Conservation (phyloP, 2,888 invertebrate species). For the Drosophila yooni region DNA sequence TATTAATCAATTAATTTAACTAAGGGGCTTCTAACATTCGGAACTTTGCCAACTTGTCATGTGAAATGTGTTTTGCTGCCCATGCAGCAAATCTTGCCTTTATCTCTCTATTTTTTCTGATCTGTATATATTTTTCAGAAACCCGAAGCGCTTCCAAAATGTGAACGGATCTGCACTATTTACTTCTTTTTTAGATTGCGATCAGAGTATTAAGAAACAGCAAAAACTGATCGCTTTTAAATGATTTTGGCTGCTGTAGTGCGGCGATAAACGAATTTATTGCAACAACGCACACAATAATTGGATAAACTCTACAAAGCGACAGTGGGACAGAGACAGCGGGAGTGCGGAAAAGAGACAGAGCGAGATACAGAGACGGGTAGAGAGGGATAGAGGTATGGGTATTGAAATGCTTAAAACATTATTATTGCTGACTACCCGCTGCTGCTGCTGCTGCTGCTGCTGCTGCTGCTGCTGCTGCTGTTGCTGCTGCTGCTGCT, state of each 20-base stretch:
- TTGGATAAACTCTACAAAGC: constrained; percentile 63
- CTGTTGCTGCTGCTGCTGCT: constrained; percentile 21
- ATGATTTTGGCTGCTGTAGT: constrained; percentile 77
- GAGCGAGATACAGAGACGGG: constrained; percentile 8
- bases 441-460: constrained; percentile 24
- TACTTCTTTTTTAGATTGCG: background rate
- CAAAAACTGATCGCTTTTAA: constrained; percentile 75
- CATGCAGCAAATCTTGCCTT: background rate
- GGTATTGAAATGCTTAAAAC: constrained; percentile 62
- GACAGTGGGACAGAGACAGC: background rate
- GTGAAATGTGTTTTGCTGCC: background rate
- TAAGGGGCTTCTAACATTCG: background rate
- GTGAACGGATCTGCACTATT: background rate
- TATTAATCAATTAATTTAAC: background rate
- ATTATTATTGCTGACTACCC: constrained; percentile 66
- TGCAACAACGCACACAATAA: constrained; percentile 83
- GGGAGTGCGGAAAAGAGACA: background rate
- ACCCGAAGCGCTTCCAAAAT: background rate
- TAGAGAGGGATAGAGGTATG: constrained; percentile 4
- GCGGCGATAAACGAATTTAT: constrained; percentile 84
- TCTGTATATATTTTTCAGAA: background rate
- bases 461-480: background rate
- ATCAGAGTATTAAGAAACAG: constrained; percentile 18
- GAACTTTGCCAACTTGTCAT: background rate
- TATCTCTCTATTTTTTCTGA: background rate